Percentiles rank a stretch among this genome's conserved stretches.
Conservation (phyloP, 2,113 vertebrate species). For the Speoplatyrhinus poulsoni region DNA sequence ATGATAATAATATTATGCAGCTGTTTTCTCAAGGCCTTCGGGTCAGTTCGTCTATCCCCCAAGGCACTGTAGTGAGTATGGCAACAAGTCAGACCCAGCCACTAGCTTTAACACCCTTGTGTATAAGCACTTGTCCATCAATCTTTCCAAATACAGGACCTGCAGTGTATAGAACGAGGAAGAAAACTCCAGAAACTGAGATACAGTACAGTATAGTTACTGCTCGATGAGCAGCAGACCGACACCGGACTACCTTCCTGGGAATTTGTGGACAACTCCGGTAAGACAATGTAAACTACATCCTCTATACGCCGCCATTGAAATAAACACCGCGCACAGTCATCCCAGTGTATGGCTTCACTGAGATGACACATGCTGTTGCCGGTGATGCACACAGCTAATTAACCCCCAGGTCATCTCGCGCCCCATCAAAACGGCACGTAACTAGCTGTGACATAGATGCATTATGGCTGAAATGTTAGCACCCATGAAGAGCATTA, state of each 20-base stretch:
- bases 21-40: conserved; percentile 37
- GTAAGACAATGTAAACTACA: too few relatives aligned
- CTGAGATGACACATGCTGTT: not conserved
- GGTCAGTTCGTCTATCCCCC: conserved; percentile 51
- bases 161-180: too few relatives aligned
- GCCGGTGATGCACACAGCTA: conserved; percentile 25
- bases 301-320: too few relatives aligned
- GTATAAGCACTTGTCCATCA: too few relatives aligned
- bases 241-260: too few relatives aligned
- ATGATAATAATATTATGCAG: conserved; percentile 52
- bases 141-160: too few relatives aligned
- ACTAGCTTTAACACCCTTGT: conserved; percentile 11
- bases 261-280: too few relatives aligned
- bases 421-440: conserved; percentile 12
- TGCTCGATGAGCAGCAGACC: too few relatives aligned
- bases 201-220: too few relatives aligned
- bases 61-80: conserved; percentile 7
- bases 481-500: not conserved
- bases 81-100: not conserved
- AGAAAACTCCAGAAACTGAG: too few relatives aligned
- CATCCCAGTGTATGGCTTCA: not conserved
- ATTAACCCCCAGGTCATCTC: conserved; percentile 40
- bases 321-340: too few relatives aligned
- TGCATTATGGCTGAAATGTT: not conserved
- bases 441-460: conserved; percentile 25